Evolutionary conservation across 1,140 invertebrate species (phyloP), one percentile per base, ranked within the genome.

Genomic region (Saccostrea cuccullata): DNA sequence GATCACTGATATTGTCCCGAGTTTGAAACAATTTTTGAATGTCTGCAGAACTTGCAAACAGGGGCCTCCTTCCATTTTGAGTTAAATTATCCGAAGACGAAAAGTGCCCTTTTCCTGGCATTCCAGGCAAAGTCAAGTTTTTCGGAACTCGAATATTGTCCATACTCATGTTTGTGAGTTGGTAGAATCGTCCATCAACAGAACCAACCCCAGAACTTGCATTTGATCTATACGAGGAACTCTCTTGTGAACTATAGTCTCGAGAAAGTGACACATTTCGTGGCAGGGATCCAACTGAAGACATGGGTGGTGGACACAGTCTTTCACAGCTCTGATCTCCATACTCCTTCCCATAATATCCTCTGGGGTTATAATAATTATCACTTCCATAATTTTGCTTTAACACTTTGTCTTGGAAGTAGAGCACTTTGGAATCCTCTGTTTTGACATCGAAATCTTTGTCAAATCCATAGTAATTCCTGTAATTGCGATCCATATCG

Each of bases 11-110:
- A 87, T 91, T 91, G 82, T 91, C 90, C 30, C 89, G 88, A 82
- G 86, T 91, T 77, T 91, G 91, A 87, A 92, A 92, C 36, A 92
- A 83, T 86, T 91, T 92, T 83, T 92, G 90, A 84, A 92, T 92
- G 87, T 92, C 92, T n/a, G 87, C 86, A 6, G 92, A 92, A 88
- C 91, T 90, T 60, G 92, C 92, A 89, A 92, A 92, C 55, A 91
- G 86, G 85, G 92, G 90, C 64, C 90, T 87, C 82, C 87, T 86
- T 55, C 89, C 89, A 84, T 91, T 92, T 84, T 90, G 82, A 60
- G 86, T 87, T 55, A 92, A 89, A 84, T 88, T 90, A 77, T 92
- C 91, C 15, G 91, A 58, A 15, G 91, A 92, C 30, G 89, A 87
- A 90, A 89, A 90, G 47, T 89, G 88, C 55, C 89, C 90, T 82